Evolutionary conservation across 2,888 invertebrate genomes (phyloP).

Genomic region (Eupithecia subfuscata): DNA sequence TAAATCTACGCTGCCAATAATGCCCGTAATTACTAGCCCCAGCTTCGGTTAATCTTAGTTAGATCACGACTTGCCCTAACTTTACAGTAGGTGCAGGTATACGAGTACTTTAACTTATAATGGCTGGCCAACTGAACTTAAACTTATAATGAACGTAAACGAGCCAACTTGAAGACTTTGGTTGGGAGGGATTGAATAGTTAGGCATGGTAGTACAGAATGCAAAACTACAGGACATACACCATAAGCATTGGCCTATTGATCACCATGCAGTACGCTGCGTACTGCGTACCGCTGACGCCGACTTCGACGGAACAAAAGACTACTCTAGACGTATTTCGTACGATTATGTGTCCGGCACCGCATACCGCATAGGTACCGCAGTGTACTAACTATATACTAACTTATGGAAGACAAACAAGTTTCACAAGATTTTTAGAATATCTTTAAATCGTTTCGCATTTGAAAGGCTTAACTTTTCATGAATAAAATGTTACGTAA

Average conservation of each 20-base stretch:
- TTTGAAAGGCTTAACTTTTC: background rate
- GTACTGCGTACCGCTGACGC: no score
- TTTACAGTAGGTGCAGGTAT: slow-evolving; percentile 13
- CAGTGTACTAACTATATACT: no score
- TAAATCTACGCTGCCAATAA: slow-evolving; percentile 78
- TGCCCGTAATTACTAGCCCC: slow-evolving; percentile 73
- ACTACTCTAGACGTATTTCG: no score
- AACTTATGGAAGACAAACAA: no score
- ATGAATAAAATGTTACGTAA: background rate
- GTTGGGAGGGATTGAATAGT: background rate
- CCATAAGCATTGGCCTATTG: no score
- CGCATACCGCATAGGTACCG: no score
- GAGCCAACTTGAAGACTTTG: background rate
- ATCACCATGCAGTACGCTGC: no score
- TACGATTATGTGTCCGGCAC: no score
- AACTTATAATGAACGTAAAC: slow-evolving; percentile 4
- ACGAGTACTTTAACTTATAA: slow-evolving; percentile 1
- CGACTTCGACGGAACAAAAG: no score
- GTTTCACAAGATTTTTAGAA: background rate
- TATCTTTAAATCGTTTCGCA: background rate
- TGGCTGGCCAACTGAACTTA: background rate
- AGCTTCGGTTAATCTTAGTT: slow-evolving; percentile 61
- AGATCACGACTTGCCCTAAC: slow-evolving; percentile 35
- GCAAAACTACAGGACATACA: no score
- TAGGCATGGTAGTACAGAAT: background rate